These are phyloP conservation scores for Frankliniella intonsa DNA, from an alignment of 2,888 invertebrate species.

Conservation along the genomic window DNA sequence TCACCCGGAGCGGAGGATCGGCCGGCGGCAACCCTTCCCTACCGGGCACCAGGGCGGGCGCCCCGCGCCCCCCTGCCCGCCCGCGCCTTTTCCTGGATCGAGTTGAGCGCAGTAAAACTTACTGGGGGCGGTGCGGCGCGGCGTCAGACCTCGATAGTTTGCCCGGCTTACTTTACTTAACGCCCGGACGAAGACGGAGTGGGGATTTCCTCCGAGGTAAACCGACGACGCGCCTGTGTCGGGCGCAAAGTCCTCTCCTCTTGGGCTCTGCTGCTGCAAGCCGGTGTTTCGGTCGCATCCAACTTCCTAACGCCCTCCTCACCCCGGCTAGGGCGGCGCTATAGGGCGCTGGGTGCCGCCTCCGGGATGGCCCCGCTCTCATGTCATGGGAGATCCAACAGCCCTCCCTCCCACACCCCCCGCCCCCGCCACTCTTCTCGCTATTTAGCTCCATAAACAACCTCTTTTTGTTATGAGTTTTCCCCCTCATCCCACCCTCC, in stretches of 20 bases:
- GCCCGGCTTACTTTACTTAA: neutral
- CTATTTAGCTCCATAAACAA: constrained; percentile 24
- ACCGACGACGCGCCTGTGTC: neutral
- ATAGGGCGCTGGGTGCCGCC: neutral
- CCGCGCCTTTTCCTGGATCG: neutral
- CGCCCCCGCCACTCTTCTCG: neutral
- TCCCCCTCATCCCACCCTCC: constrained; percentile 8
- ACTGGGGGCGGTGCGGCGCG: neutral
- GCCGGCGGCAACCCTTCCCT: neutral
- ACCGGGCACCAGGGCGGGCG: too few relatives aligned
- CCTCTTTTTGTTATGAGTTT: constrained; percentile 27
- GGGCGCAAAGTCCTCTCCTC: neutral
- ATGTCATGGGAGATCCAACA: neutral
- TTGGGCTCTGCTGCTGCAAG: neutral
- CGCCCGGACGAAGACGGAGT: neutral
- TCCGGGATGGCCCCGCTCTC: neutral
- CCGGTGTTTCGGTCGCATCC: neutral
- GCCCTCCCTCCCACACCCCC: neutral
- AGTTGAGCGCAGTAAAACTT: neutral
- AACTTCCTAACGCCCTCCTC: neutral
- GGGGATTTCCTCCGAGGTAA: neutral
- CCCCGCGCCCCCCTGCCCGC: neutral
- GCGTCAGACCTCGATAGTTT: neutral
- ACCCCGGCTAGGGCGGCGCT: too few relatives aligned
- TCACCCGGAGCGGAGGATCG: neutral